Conservation (phyloP, 2,888 invertebrate species). For the Ernsta delagoae region DNA sequence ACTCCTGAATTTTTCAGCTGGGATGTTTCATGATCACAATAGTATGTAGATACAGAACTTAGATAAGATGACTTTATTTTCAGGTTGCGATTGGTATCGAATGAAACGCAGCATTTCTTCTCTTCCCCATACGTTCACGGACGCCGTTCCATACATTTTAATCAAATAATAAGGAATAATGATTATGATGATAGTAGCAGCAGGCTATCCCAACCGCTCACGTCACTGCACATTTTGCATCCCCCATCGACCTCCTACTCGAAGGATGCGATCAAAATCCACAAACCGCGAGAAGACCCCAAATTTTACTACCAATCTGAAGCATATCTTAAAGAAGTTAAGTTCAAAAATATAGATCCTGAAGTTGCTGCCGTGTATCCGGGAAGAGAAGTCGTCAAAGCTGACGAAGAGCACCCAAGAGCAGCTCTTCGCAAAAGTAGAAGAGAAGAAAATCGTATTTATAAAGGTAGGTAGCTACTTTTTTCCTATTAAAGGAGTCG, state of each 20-base stretch:
- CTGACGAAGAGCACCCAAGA: constrained; percentile 45
- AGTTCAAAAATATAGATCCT: constrained; percentile 60
- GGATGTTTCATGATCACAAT: too few relatives aligned
- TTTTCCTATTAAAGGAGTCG: too few relatives aligned
- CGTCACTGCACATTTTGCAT: constrained; percentile 56
- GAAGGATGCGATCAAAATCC: constrained; percentile 56
- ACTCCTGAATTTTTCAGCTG: too few relatives aligned
- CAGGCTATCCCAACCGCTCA: constrained; percentile 57
- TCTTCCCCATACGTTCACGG: constrained; percentile 43
- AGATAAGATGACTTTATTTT: too few relatives aligned
- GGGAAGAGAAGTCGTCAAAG: constrained; percentile 62
- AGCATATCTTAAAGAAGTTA: constrained; percentile 70
- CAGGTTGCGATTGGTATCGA: constrained; percentile 59
- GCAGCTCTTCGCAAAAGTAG: constrained; percentile 41
- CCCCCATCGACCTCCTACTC: constrained; percentile 53
- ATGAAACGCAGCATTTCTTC: constrained; percentile 45
- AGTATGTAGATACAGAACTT: too few relatives aligned
- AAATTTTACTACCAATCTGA: constrained; percentile 75
- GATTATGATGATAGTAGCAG: constrained; percentile 73
- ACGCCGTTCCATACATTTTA: constrained; percentile 50
- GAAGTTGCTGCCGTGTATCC: constrained; percentile 67
- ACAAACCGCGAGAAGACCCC: constrained; percentile 75
- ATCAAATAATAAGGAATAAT: constrained; percentile 54
- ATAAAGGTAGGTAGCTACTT: too few relatives aligned
- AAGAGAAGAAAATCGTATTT: constrained; percentile 11